These are phyloP conservation scores for Oscheius onirici DNA, from an alignment of 2,888 invertebrate species.

Conservation along the genomic window DNA sequence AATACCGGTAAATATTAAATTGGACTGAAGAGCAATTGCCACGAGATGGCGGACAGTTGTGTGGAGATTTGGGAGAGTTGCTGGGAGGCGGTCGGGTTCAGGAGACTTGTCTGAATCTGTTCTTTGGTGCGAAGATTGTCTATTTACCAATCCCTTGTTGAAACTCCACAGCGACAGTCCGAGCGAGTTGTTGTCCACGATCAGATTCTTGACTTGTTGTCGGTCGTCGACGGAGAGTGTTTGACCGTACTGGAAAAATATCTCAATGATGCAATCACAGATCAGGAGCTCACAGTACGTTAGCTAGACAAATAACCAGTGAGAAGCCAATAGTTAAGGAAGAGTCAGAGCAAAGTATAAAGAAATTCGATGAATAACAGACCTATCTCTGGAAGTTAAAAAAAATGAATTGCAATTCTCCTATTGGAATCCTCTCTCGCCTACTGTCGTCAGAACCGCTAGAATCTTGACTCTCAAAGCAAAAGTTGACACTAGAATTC, in stretches of 20 bases:
- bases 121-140: background rate
- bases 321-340: too few species aligned
- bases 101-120: slow-evolving; percentile 9
- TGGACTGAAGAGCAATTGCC: slow-evolving; percentile 12
- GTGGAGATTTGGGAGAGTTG: slow-evolving; percentile 20
- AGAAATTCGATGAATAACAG: too few species aligned
- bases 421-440: too few species aligned
- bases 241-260: slow-evolving; percentile 2
- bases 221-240: slow-evolving; percentile 6
- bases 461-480: too few species aligned
- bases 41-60: slow-evolving; percentile 9
- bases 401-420: too few species aligned
- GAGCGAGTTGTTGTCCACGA: slow-evolving; percentile 12
- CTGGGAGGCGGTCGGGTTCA: slow-evolving; percentile 9
- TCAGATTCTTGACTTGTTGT: slow-evolving; percentile 9
- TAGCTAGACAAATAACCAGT: too few species aligned
- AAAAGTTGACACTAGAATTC: too few species aligned
- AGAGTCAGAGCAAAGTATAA: too few species aligned
- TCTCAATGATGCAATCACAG: too few species aligned
- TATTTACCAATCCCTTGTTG: slow-evolving; percentile 16
- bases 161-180: slow-evolving; percentile 11
- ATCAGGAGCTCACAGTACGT: too few species aligned
- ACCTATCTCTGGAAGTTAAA: too few species aligned
- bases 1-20: background rate
- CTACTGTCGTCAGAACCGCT: too few species aligned